Conservation (phyloP, 2,888 invertebrate genomes). For the Prosapia bicincta region DNA sequence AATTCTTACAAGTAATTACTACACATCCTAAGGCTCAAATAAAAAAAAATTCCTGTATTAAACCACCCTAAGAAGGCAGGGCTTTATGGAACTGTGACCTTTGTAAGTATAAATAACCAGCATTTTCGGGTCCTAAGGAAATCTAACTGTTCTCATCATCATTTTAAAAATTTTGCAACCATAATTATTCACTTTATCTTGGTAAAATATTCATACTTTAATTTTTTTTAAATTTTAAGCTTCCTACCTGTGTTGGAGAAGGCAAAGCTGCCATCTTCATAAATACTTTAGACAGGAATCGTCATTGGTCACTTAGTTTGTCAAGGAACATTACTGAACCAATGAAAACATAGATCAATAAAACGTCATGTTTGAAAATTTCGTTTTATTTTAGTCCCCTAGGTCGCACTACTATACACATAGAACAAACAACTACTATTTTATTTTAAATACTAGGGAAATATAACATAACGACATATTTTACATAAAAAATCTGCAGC, state of each 20-base stretch:
- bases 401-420: neutral
- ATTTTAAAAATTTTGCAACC: too few species aligned
- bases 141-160: neutral
- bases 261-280: conserved; percentile 78
- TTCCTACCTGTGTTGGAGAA: conserved; percentile 77
- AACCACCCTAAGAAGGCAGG: neutral
- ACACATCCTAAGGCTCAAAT: too few species aligned
- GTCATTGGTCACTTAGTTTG: conserved; percentile 29
- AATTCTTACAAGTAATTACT: too few species aligned
- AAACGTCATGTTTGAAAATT: neutral
- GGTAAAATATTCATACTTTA: too few species aligned
- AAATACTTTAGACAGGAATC: conserved; percentile 13
- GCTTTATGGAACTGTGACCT: neutral
- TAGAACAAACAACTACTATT: too few species aligned
- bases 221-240: too few species aligned
- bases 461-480: too few species aligned
- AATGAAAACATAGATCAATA: neutral
- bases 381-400: neutral
- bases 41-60: too few species aligned
- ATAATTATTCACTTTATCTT: too few species aligned
- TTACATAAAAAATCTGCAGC: too few species aligned
- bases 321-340: neutral
- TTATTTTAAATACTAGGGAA: too few species aligned
- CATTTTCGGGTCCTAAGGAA: neutral
- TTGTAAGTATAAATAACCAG: too few species aligned